These are phyloP conservation scores for Tribolium castaneum DNA, from an alignment of 1,140 invertebrate genomes.

Conservation along the genomic window DNA sequence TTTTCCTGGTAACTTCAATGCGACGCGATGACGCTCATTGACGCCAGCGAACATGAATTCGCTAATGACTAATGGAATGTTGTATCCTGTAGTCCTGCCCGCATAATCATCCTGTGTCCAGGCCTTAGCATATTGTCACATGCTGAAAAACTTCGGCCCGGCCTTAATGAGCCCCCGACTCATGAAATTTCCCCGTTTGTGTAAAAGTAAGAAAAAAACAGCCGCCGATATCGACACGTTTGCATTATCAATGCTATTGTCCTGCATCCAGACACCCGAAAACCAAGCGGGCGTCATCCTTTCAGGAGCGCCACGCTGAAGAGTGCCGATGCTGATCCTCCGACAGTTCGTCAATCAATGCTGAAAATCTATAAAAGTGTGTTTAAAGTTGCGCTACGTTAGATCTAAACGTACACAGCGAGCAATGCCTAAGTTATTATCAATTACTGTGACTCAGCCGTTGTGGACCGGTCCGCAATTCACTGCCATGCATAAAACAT, in stretches of 20 bases:
- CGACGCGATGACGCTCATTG: constrained; percentile 16
- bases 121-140: constrained; percentile 2
- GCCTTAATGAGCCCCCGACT: background rate
- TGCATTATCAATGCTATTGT: constrained; percentile 16
- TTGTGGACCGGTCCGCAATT: constrained; percentile 61
- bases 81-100: constrained; percentile 17
- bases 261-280: constrained; percentile 8
- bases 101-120: constrained; percentile 13
- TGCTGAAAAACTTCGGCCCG: background rate
- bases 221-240: background rate
- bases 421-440: constrained; percentile 65
- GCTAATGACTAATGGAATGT: constrained; percentile 32
- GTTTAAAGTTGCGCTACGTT: constrained; percentile 46
- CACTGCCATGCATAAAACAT: constrained; percentile 63
- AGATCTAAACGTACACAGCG: constrained; percentile 48
- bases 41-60: constrained; percentile 22
- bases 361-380: constrained; percentile 44
- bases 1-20: background rate
- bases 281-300: background rate
- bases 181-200: background rate
- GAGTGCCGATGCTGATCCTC: constrained; percentile 33
- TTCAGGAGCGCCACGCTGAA: background rate
- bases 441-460: constrained; percentile 66
- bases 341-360: constrained; percentile 42
- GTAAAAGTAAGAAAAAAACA: background rate